Conservation (phyloP, 2,797 vertebrate species). For the Esox masquinongy region DNA sequence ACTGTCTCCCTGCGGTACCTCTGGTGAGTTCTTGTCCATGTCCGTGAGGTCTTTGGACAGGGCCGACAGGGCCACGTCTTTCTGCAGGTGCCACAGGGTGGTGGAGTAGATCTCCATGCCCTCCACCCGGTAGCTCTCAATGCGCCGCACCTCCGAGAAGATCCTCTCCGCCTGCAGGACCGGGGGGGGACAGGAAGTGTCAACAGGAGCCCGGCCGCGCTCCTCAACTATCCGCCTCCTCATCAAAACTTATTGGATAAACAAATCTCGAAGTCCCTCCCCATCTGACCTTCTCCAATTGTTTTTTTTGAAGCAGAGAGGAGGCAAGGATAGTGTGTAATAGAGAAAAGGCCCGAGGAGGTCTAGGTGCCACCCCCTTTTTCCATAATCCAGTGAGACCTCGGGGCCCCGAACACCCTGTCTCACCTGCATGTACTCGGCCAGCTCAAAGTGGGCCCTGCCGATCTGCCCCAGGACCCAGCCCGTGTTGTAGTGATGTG, state of each 20-base stretch:
- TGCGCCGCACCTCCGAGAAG: constrained; percentile 93
- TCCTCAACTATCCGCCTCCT: too few species aligned
- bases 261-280: too few species aligned
- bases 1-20: constrained; percentile 69
- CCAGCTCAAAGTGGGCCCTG: constrained; percentile 95
- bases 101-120: constrained; percentile 99
- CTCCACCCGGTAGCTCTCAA: constrained; percentile 93
- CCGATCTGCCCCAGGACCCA: constrained; percentile 96
- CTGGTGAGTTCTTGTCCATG: constrained; percentile 97
- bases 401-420: background rate
- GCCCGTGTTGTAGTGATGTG: constrained; percentile 96
- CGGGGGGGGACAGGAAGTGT: background rate
- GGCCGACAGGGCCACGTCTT: constrained; percentile 93
- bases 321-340: too few species aligned
- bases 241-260: too few species aligned
- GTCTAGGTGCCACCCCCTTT: too few species aligned
- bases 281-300: too few species aligned
- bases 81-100: constrained; percentile 96
- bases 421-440: constrained; percentile 95
- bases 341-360: too few species aligned
- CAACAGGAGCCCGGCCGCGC: too few species aligned
- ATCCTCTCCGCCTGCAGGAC: constrained; percentile 87
- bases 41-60: constrained; percentile 97
- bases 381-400: too few species aligned
- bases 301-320: too few species aligned